Conservation (phyloP, 2,797 vertebrate genomes). For the Tragelaphus eurycerus region DNA sequence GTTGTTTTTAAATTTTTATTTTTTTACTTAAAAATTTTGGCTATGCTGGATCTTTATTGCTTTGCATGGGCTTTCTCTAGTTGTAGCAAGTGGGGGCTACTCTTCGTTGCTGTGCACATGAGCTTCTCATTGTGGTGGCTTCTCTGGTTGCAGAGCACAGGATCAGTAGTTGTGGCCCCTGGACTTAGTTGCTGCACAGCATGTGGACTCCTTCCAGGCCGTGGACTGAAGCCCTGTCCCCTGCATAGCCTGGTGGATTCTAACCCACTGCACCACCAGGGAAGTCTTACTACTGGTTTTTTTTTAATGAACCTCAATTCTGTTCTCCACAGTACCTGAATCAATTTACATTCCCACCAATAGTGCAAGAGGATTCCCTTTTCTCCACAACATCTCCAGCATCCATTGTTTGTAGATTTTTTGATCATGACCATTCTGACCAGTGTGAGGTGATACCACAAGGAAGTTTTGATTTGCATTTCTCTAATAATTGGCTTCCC, state of each 20-base stretch:
- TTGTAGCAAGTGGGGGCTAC: not conserved
- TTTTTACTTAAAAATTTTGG: not conserved
- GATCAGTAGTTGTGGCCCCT: not conserved
- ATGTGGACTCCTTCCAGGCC: not conserved
- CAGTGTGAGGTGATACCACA: not conserved
- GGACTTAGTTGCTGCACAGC: not conserved
- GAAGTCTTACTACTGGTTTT: not conserved
- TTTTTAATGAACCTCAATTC: not conserved
- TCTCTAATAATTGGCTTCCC: not conserved
- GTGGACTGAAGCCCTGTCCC: not conserved
- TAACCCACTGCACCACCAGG: not conserved
- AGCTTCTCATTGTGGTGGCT: not conserved
- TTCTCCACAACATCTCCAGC: not conserved
- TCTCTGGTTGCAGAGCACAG: not conserved
- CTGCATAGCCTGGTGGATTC: not conserved
- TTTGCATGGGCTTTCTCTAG: not conserved
- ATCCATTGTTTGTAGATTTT: not conserved
- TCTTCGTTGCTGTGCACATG: fast-evolving
- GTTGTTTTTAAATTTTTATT: not conserved
- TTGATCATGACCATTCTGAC: not conserved
- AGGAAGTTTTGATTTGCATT: not conserved
- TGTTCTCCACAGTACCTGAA: not conserved
- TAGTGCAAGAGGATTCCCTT: not conserved
- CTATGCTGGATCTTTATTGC: not conserved
- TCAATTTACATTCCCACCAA: not conserved